Evolutionary conservation across 2,797 vertebrate species (phyloP).

Genomic region (Pangasius larnaudii): DNA sequence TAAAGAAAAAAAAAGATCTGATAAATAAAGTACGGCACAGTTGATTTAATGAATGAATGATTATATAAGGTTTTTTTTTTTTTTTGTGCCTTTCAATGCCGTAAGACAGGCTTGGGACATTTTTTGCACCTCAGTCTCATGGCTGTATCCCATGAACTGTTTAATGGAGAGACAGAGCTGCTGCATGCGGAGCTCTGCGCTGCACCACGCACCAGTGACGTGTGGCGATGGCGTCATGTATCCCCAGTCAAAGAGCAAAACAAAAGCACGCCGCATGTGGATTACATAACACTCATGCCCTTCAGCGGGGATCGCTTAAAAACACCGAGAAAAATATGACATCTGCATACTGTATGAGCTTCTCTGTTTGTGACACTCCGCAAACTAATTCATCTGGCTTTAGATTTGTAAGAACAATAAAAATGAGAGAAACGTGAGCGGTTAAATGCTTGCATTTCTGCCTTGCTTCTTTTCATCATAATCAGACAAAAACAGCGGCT

Average conservation of each 20-base stretch:
- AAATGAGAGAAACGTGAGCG: background rate
- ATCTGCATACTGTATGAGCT: background rate
- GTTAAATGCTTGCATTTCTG: background rate
- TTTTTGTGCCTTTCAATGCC: background rate
- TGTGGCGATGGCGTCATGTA: slow-evolving; percentile 22
- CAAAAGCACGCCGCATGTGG: slow-evolving; percentile 39
- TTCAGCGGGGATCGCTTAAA: background rate
- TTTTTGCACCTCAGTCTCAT: background rate
- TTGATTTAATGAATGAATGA: background rate
- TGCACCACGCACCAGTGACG: slow-evolving; percentile 11
- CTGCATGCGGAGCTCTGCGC: slow-evolving; percentile 15
- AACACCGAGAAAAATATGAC: background rate
- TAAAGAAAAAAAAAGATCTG: background rate
- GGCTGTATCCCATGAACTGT: background rate
- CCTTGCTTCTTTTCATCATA: background rate
- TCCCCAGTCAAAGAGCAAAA: slow-evolving; percentile 28
- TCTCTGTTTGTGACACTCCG: background rate
- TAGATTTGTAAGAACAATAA: background rate
- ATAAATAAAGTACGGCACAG: background rate
- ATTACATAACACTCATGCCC: slow-evolving; percentile 40
- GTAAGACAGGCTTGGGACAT: background rate
- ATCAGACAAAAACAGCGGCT: background rate
- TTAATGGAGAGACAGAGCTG: background rate
- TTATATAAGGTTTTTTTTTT: background rate
- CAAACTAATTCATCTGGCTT: background rate